Base-by-base conservation (phyloP, 2,113 vertebrate species). In the Pseudopipra pipra region DNA sequence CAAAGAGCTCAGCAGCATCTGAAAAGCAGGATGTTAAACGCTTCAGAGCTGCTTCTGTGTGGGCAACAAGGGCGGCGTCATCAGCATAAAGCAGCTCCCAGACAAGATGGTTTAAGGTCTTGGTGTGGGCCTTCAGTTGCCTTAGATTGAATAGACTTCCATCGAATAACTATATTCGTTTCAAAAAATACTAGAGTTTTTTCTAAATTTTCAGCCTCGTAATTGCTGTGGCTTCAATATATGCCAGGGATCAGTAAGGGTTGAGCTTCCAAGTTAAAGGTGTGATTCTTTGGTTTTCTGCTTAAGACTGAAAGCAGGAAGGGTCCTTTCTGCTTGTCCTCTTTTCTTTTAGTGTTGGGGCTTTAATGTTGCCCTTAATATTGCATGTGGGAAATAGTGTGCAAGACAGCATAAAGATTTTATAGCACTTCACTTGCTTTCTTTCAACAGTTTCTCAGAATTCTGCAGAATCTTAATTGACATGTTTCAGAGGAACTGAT, bases 351-450 rank as follows among this genome's bases (percentile, higher is more conserved):
- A 37, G 6, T 46, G 9, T 21, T n/a, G 27, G 3, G 8, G 3
- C 6, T 73, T 85, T 35, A 52, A 43, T 0, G 0, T 41, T 62
- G 41, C 12, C 15, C 12, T 82, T 66, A 58, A 35, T 66, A 58
- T 16, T 61, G 27, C 16, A 44, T 35, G 39, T 47, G 9, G 51
- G 30, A 70, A 71, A 76, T 6, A 30, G 19, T 1, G 0, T 7
- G 5, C 10, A 83, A 67, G 41, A 51, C 14, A 63, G 9, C 2
- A 3, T 16, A 39, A 35, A 28, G 12, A 2, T 66, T 91, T 73
- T 14, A 27, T 54, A 65, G 22, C 17, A 12, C 12, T 86, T 85
- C 2, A 1, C 5, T 59, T 24, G 3, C 4, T 47, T 61, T 55
- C 35, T 55, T 85, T 49, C 10, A 20, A n/a, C 24, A 41, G 6